Conservation (phyloP, 2,797 vertebrate genomes). For the Phrynocephalus vlangalii region DNA sequence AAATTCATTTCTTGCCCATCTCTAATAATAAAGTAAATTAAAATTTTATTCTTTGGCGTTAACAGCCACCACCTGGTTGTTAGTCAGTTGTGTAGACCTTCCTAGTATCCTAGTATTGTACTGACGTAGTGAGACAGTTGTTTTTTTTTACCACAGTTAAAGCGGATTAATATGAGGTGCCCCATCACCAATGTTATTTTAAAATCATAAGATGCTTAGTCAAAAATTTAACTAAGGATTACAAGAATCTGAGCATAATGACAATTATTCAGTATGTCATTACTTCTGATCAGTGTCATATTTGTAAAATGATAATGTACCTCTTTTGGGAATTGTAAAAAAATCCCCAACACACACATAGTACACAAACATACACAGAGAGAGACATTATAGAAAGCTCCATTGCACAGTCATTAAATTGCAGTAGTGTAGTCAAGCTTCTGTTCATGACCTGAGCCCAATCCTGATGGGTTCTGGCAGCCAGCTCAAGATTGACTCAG, state of each 20-base stretch:
- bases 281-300: neutral
- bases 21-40: too few species aligned
- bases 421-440: too few species aligned
- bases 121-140: neutral
- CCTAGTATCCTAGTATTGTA: neutral
- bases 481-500: too few species aligned
- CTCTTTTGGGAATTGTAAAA: too few species aligned
- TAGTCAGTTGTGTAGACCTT: accelerated
- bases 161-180: slow-evolving; percentile 17
- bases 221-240: slow-evolving; percentile 22
- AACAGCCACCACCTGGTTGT: neutral
- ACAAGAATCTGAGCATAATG: neutral
- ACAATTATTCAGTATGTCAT: neutral
- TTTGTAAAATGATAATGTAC: neutral
- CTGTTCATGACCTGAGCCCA: too few species aligned
- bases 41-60: neutral
- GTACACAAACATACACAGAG: too few species aligned
- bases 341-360: too few species aligned
- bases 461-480: too few species aligned
- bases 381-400: too few species aligned
- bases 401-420: too few species aligned
- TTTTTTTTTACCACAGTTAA: neutral
- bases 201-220: slow-evolving; percentile 27
- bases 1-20: too few species aligned
- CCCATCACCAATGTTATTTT: slow-evolving; percentile 1